Base-by-base conservation (phyloP, 1,140 invertebrate genomes). In the Aphelenchoides fujianensis region DNA sequence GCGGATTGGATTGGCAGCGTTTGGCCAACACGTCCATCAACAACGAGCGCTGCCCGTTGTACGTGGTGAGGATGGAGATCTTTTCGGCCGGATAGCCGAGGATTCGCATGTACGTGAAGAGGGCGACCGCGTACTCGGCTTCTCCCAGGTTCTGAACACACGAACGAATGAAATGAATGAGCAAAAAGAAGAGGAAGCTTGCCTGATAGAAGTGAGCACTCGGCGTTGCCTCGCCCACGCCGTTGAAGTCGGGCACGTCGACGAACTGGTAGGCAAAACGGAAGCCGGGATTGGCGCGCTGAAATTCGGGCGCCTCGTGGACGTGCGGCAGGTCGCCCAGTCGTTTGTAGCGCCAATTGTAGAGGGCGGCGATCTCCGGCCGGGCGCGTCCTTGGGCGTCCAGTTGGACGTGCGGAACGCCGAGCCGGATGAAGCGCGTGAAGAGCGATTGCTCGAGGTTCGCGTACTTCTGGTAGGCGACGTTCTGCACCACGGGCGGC, bases 381-480 rank as follows among this genome's bases (percentile, higher is more conserved):
- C 94, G 88, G 0, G 95, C 92, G 87, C 97, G 89, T 75, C 97
- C 97, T 86, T 99, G 97, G 0, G 93, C 93, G 87, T 99, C 97
- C 23, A 99, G 86, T 84, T 98, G 92, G 31, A 99, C 91, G 0
- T 94, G 95, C 0, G 96, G 95, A 0, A 98, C 95, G 0, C 95
- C 94, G 0, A 99, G 88, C 16, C 95, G 87, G 0, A 99, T 95
- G 83, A 99, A 91, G 59, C 97, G 87, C 0, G 95, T 95, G 84
- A 99, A 99, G 1, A 99, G 87, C 35, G 93, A 95, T 84, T 99
- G 97, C 83, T 99, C 97, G 96, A 99, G 98, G 83, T 99, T 99
- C 3, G 93, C 95, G 85, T 95, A 99, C 84, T 99, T 99, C 86
- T 99, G 95, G 86, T 99, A 99, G 16, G 95, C 95, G 92, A 98